A percentile compares a stretch with the other conserved stretches of the same genome.
Conservation (phyloP, 2,113 vertebrate genomes). For the Pterocles orientalis region DNA sequence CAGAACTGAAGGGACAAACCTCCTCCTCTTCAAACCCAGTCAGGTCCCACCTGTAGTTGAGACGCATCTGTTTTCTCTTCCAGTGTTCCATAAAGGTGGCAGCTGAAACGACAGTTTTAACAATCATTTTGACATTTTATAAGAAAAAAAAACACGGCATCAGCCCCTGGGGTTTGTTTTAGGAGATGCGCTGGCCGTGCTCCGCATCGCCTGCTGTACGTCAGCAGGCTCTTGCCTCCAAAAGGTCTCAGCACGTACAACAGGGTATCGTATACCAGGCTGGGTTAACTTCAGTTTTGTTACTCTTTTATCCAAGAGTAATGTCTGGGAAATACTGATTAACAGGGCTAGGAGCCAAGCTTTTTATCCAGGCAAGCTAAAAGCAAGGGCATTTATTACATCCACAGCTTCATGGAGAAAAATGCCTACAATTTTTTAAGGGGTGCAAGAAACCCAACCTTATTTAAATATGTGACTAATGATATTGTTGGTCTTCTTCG, state of each 20-base stretch:
- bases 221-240: not conserved
- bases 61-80: constrained; percentile 97
- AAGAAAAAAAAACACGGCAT: accelerated
- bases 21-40: constrained; percentile 93
- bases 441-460: not conserved
- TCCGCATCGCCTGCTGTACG: not conserved
- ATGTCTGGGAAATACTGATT: not conserved
- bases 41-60: constrained; percentile 96
- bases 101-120: constrained; percentile 74
- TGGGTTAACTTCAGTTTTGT: not conserved
- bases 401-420: not conserved
- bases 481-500: not conserved
- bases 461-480: not conserved
- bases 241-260: not conserved
- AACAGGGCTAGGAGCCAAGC: not conserved
- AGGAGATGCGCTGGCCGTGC: not conserved
- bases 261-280: not conserved
- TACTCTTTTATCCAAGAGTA: not conserved
- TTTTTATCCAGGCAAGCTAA: not conserved
- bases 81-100: constrained; percentile 99
- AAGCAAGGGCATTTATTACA: not conserved
- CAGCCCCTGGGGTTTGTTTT: not conserved
- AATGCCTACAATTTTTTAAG: not conserved
- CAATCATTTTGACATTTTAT: not conserved
- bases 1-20: constrained; percentile 75